Evolutionary conservation across 2,113 vertebrate genomes (phyloP).

Genomic region (Otocyon megalotis): DNA sequence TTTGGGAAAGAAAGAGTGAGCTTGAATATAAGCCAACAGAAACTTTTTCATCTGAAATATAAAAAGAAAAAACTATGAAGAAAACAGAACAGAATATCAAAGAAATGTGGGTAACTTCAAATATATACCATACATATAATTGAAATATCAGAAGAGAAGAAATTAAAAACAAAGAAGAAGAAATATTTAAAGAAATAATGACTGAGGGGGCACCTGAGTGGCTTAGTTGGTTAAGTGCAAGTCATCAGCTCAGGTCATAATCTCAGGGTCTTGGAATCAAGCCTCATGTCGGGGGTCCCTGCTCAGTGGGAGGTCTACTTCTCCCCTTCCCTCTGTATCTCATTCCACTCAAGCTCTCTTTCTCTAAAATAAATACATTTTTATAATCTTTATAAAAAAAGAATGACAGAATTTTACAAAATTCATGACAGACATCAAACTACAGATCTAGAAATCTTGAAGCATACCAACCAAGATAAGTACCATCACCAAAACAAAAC

Average conservation of each 20-base stretch:
- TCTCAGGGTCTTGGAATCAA: neutral
- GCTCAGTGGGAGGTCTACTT: neutral
- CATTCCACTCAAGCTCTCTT: neutral
- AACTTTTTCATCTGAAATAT: neutral
- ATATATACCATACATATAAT: neutral
- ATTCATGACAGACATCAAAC: neutral
- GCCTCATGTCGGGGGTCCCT: neutral
- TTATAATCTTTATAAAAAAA: neutral
- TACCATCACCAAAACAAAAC: neutral
- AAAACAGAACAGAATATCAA: neutral
- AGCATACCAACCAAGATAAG: neutral
- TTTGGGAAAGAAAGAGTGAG: neutral
- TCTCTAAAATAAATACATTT: neutral
- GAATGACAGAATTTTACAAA: neutral
- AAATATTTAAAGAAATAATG: neutral
- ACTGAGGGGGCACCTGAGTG: neutral
- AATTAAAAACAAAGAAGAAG: neutral
- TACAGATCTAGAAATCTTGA: neutral
- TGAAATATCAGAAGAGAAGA: neutral
- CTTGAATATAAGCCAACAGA: neutral
- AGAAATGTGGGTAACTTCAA: neutral
- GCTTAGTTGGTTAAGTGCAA: neutral
- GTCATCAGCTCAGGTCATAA: neutral
- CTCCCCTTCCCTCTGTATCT: neutral
- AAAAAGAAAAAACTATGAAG: neutral